phyloP scores from a whole-genome alignment of 2,888 invertebrate species.

The Carpatolechia fugitivella region DNA sequence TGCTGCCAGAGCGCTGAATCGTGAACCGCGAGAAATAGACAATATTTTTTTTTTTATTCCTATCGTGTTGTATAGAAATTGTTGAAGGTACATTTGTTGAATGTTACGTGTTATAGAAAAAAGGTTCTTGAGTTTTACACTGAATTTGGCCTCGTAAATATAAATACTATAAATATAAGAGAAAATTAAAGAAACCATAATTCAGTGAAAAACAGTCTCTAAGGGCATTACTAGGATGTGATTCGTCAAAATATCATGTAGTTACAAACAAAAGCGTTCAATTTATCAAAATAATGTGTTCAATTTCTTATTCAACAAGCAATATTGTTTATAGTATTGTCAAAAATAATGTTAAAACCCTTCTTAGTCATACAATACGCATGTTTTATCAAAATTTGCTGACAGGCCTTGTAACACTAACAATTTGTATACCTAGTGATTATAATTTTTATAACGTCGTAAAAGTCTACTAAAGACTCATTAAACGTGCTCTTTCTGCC shows the following conservation, averaged over 20 bases:
- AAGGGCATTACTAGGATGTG: conserved; percentile 13
- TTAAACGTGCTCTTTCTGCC: background rate
- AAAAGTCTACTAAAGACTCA: background rate
- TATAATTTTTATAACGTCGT: background rate
- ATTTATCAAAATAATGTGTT: background rate
- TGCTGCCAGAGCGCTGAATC: conserved; percentile 36
- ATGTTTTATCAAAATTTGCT: too few species aligned
- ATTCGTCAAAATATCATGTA: conserved; percentile 12
- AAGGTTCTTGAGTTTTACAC: conserved; percentile 11
- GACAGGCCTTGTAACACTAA: too few species aligned
- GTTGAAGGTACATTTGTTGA: conserved; percentile 27
- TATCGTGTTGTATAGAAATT: conserved; percentile 37
- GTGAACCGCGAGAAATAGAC: conserved; percentile 29
- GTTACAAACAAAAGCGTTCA: conserved; percentile 6
- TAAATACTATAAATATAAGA: background rate
- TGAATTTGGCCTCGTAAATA: conserved; percentile 3
- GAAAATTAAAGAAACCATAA: background rate
- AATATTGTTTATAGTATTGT: background rate
- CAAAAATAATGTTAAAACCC: background rate
- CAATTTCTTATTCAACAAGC: conserved; percentile 3
- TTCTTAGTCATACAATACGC: too few species aligned
- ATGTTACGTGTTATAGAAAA: conserved; percentile 21
- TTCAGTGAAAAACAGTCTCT: background rate
- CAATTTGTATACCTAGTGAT: too few species aligned
- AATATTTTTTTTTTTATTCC: conserved; percentile 39